Evolutionary conservation across 2,113 vertebrate genomes (phyloP).

Genomic region (Myrmecophaga tridactyla): DNA sequence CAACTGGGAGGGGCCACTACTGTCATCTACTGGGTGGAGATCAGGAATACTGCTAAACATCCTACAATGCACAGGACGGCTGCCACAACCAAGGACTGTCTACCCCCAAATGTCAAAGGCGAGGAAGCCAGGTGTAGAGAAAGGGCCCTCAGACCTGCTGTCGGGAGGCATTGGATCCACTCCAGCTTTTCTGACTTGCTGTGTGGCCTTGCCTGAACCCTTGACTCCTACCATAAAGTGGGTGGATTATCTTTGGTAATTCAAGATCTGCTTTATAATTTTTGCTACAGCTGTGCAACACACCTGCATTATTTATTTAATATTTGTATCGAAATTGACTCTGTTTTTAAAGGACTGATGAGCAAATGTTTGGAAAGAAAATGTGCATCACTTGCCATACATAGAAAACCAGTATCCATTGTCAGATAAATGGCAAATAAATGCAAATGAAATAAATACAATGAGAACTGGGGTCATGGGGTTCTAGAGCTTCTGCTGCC

Average conservation of each 20-base stretch:
- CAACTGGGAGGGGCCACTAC: accelerated
- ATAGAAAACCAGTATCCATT: background rate
- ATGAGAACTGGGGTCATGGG: too few relatives aligned
- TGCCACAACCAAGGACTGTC: accelerated
- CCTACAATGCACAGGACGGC: accelerated
- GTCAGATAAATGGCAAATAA: background rate
- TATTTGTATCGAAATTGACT: background rate
- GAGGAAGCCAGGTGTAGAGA: background rate
- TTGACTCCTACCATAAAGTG: background rate
- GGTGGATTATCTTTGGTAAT: background rate
- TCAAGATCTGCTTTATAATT: background rate
- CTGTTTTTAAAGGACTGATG: background rate
- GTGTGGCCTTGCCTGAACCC: background rate
- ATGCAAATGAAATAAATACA: too few relatives aligned
- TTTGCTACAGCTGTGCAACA: background rate
- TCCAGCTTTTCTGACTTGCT: background rate
- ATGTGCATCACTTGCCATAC: background rate
- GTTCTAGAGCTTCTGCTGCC: too few relatives aligned
- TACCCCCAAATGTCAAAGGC: accelerated
- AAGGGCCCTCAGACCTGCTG: background rate
- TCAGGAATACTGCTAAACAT: background rate
- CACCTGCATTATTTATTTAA: background rate
- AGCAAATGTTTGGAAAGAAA: background rate
- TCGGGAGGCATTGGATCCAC: accelerated
- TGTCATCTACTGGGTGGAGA: background rate